A percentile compares a stretch with the other conserved stretches of the same genome.
Conservation (phyloP, 2,797 vertebrate genomes). For the Ctenosaura bakeri region DNA sequence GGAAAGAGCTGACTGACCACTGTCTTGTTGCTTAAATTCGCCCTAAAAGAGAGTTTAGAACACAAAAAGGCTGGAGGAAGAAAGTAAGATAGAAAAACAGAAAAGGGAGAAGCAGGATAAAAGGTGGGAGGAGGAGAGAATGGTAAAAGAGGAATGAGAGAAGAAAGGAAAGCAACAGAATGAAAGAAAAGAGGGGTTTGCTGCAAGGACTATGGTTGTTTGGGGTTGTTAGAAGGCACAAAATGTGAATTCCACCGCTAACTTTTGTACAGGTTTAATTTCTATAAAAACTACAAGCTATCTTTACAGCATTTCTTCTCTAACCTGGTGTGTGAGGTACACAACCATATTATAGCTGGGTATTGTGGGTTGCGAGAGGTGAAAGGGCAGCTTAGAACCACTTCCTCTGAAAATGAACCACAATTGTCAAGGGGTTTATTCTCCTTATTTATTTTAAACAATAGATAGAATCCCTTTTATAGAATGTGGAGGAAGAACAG, state of each 20-base stretch:
- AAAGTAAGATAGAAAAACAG: background rate
- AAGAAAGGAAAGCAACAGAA: too few species aligned
- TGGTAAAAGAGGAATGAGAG: background rate
- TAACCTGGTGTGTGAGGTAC: background rate
- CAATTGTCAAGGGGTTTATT: background rate
- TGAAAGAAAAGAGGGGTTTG: background rate
- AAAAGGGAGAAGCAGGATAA: background rate
- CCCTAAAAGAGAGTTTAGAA: background rate
- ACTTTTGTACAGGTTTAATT: background rate
- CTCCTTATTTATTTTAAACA: background rate
- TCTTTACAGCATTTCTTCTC: background rate
- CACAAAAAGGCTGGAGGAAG: background rate
- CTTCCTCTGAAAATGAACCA: background rate
- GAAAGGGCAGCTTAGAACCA: background rate
- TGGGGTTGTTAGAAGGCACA: background rate
- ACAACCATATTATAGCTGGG: background rate
- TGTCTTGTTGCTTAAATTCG: background rate
- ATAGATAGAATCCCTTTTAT: background rate
- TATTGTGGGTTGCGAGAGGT: too few species aligned
- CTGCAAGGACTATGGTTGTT: background rate
- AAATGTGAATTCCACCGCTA: background rate
- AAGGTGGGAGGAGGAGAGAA: too few species aligned
- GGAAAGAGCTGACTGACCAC: too few species aligned
- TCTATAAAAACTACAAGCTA: background rate
- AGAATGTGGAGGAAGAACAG: background rate